Evolutionary conservation across 1,140 invertebrate species (phyloP), one percentile per base, ranked within the genome.

Genomic region (Cyclina sinensis): DNA sequence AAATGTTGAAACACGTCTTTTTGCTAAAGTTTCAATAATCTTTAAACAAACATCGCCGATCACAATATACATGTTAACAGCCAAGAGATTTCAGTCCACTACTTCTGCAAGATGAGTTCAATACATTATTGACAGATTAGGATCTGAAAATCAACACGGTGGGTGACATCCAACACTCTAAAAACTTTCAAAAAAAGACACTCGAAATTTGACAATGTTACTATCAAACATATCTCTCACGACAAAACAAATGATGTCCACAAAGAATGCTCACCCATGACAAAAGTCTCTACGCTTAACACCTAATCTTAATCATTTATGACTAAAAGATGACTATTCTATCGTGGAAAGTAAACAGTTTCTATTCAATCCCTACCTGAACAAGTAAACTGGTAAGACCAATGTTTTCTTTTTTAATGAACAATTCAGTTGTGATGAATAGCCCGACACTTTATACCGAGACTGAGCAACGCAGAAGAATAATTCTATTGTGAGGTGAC

Each of bases 301-400:
- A n/a, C 14, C 65, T 35, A 37, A 70, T 37, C 65, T 70, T 35
- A 70, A 70, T 70, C 65, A 70, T 70, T 70, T 70, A 70, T 70
- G 65, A 70, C 65, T 37, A 32, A 70, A 27, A 16, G 35, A 37
- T 35, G 65, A 35, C 35, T 35, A 14, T 39, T n/a, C 65, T 37
- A 70, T 39, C 65, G 35, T 18, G 11, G 24, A 70, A 70, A 27
- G 65, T 70, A 70, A 70, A 37, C 65, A 37, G 21, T 37, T 35
- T 1, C 32, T 27, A 27, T 70, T 37, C 65, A 70, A 70, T 30
- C 65, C 7, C 1, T 2, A 27, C 14, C 16, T 27, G 32, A 70
- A 70, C 21, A 5, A 37, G 35, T 37, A 70, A 70, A 16, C 37
- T 16, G 7, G 14, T 7, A 70, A 70, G 35, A 70, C 21, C 14